These are phyloP conservation scores for Loris lydekkerianus DNA, from an alignment of 2,797 vertebrate species.

Conservation along the genomic window DNA sequence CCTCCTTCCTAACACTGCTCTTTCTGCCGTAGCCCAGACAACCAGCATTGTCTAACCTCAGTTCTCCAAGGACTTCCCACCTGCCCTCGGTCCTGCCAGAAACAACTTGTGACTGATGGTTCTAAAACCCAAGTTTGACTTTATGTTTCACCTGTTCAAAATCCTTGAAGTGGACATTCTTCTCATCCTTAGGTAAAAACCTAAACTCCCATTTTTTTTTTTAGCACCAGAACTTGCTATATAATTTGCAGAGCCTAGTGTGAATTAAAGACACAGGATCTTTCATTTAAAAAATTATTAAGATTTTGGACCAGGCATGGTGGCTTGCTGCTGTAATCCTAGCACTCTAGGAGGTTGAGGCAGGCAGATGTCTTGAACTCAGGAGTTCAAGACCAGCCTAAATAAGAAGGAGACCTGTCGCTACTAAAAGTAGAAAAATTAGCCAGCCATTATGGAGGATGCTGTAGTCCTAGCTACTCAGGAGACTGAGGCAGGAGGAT, in stretches of 20 bases:
- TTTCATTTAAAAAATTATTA: background rate
- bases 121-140: background rate
- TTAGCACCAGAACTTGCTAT: background rate
- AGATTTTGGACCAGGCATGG: too few relatives aligned
- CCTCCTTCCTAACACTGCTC: background rate
- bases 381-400: too few relatives aligned
- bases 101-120: background rate
- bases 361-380: too few relatives aligned
- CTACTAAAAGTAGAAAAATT: too few relatives aligned
- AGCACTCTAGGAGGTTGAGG: too few relatives aligned
- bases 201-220: background rate
- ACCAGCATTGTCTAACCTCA: background rate
- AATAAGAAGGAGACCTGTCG: too few relatives aligned
- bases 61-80: background rate
- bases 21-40: background rate
- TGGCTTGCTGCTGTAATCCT: too few relatives aligned
- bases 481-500: too few relatives aligned
- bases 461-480: too few relatives aligned
- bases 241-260: background rate
- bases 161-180: background rate
- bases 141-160: background rate
- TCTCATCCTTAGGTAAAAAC: slow-evolving; percentile 18
- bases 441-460: too few relatives aligned
- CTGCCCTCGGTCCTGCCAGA: background rate
- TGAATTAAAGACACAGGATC: background rate